A percentile compares a stretch with the other conserved stretches of the same genome.
Conservation (phyloP, 2,797 vertebrate species). For the Coreius guichenoti region DNA sequence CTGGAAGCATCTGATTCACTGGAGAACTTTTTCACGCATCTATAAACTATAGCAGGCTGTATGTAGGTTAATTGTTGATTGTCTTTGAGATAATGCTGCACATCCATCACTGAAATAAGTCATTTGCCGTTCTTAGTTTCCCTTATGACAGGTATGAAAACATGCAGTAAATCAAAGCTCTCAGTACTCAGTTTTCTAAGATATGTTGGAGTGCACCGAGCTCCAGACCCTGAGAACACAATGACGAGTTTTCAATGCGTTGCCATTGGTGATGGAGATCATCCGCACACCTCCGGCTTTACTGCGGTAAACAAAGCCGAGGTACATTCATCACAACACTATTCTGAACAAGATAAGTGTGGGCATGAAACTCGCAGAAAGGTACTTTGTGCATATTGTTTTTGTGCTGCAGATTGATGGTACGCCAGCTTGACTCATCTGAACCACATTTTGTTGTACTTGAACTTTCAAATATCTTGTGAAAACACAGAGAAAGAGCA, state of each 20-base stretch:
- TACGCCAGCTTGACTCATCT: neutral
- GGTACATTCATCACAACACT: constrained; percentile 7
- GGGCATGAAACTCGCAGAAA: neutral
- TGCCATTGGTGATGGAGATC: constrained; percentile 23
- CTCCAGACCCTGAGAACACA: constrained; percentile 29
- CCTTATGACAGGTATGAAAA: neutral
- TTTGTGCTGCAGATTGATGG: neutral
- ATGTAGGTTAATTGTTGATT: constrained; percentile 37
- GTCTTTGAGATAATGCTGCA: constrained; percentile 22
- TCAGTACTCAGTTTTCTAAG: constrained; percentile 33
- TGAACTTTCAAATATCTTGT: constrained; percentile 8
- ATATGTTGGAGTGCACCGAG: neutral
- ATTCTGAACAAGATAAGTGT: constrained; percentile 17
- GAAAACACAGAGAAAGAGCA: neutral
- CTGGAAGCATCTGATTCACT: neutral
- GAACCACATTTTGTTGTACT: neutral
- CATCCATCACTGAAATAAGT: constrained; percentile 30
- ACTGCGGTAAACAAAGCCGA: constrained; percentile 12
- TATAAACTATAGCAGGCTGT: neutral
- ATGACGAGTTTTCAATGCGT: neutral
- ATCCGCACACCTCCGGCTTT: constrained; percentile 25
- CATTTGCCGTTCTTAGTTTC: neutral
- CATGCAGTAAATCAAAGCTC: constrained; percentile 62
- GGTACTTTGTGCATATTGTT: constrained; percentile 14
- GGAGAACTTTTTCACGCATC: neutral